Base-by-base conservation (phyloP, 2,888 invertebrate genomes). In the Rhingia campestris region DNA sequence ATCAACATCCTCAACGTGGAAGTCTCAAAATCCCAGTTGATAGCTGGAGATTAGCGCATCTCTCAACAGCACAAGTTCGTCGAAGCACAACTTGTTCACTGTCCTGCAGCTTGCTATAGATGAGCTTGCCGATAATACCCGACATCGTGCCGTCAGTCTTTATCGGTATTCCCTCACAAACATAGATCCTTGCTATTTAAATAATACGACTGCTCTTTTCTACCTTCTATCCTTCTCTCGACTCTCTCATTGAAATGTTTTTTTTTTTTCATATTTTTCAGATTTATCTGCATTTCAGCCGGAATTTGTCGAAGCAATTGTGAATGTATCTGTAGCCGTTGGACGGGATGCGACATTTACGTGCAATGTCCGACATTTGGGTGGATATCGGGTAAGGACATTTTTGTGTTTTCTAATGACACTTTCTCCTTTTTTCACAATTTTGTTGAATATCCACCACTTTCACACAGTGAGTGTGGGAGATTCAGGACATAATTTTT, bases 321-420 rank as follows among this genome's bases (percentile, higher is more conserved):
- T 94, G 87, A 97, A 97, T 93, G 93, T 97, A 88, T 97, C 97
- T 73, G 94, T 97, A 74, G 94, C 97, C 66, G 93, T 96, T 81
- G 97, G 97, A 84, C 93, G 97, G 89, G 97, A 97, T 91, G 97
- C 97, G 79, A 95, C 95, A 81, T 96, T 97, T 90, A 95, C 95
- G 89, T 97, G 97, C 91, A 93, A 95, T 89, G 97, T 97, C 72
- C 95, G 95, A 89, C 95, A 97, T 91, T 93, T 97, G 87, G 97
- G 97, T 70, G 96, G 97, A 88, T 97, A 97, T 92, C 94, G 97
- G 92, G 97, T 97, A 93, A 94, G 95, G 93, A 80, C 73, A 56
- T 75, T 80, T 79, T 74, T 72, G 47, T 79, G 84, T 84, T 70
- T 74, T 43, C 35, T 43, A 73, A 39, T 59, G 54, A 74, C 74